phyloP scores from a whole-genome alignment of 2,888 invertebrate genomes.

The Pachydiplax longipennis region DNA sequence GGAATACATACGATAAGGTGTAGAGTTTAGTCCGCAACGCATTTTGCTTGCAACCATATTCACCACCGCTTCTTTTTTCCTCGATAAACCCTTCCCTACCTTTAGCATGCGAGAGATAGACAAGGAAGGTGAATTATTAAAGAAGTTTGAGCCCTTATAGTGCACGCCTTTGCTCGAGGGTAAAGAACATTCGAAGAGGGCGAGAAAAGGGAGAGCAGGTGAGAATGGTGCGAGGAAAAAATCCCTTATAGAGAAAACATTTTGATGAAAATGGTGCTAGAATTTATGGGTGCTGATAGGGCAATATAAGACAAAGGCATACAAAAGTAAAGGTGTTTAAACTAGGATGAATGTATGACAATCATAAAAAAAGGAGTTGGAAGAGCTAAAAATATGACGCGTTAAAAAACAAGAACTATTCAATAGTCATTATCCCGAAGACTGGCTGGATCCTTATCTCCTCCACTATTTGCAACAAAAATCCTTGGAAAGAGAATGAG shows the following conservation, averaged over 20 bases:
- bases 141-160: background rate
- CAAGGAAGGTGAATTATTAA: background rate
- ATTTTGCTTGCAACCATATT: too few relatives aligned
- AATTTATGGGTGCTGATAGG: background rate
- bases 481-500: too few relatives aligned
- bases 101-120: background rate
- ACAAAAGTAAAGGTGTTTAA: background rate
- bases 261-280: too few relatives aligned
- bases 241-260: too few relatives aligned
- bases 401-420: too few relatives aligned
- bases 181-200: background rate
- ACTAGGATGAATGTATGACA: background rate
- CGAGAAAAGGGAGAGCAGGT: constrained; percentile 26
- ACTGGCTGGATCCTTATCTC: too few relatives aligned
- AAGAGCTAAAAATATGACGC: too few relatives aligned
- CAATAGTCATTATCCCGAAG: too few relatives aligned
- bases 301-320: background rate
- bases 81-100: background rate
- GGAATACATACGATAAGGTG: too few relatives aligned
- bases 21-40: too few relatives aligned
- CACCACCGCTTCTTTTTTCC: too few relatives aligned
- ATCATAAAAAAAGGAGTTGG: background rate
- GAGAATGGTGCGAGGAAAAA: constrained; percentile 21
- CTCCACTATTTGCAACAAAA: too few relatives aligned
- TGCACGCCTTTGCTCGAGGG: background rate